Percentiles rank a stretch among this genome's conserved stretches.
phyloP scores from a whole-genome alignment of 30 jellyfish, hydroid and myxozoan genomes.

The Pseudorhiza aurosa region DNA sequence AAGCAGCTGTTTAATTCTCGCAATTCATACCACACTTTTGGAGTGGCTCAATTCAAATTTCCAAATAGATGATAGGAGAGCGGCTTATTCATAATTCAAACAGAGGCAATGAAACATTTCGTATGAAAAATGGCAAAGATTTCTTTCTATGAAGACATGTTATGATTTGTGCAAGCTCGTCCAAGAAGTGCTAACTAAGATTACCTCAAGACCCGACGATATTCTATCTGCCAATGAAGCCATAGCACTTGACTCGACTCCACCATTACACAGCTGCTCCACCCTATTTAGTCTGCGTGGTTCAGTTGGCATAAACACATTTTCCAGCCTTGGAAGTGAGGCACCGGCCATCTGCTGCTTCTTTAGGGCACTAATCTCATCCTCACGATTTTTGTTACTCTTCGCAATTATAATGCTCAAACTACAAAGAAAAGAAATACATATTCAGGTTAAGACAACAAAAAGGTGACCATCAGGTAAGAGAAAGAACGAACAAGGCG shows the following conservation, averaged over 20 bases:
- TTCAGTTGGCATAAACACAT: background rate
- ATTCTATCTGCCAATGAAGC: constrained; percentile 35
- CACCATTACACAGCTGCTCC: background rate
- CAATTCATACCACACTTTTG: too few relatives aligned
- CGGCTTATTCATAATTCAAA: too few relatives aligned
- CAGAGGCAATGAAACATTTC: too few relatives aligned
- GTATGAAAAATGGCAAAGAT: too few relatives aligned
- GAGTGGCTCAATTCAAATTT: too few relatives aligned
- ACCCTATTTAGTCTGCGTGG: background rate
- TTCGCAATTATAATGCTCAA: constrained; percentile 17
- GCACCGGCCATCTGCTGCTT: constrained; percentile 10
- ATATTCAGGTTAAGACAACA: background rate
- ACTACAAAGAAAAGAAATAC: background rate
- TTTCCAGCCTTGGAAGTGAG: background rate
- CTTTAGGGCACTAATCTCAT: background rate
- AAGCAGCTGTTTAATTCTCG: too few relatives aligned
- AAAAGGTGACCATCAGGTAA: background rate
- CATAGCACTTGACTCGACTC: constrained; percentile 6
- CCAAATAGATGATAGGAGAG: too few relatives aligned
- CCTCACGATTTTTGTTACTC: constrained; percentile 30
- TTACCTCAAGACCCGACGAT: constrained; percentile 52
- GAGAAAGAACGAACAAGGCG: background rate
- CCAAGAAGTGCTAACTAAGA: too few relatives aligned
- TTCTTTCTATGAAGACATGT: too few relatives aligned
- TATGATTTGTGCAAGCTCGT: too few relatives aligned